Conservation (phyloP, 2,888 invertebrate species). For the Acheta domesticus region DNA sequence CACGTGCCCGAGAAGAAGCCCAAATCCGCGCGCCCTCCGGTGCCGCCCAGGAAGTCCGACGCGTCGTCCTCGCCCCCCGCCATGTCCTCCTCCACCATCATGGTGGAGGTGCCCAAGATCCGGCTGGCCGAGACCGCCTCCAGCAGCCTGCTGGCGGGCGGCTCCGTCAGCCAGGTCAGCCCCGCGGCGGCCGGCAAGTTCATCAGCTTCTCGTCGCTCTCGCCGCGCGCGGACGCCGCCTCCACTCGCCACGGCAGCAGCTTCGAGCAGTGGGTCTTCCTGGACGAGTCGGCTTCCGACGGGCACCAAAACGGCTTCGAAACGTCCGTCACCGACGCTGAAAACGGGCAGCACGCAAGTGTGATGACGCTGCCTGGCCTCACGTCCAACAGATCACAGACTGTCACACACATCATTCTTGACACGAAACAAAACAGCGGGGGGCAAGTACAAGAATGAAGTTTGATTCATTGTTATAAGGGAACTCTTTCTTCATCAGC, state of each 20-base stretch:
- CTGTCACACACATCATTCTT: constrained; percentile 45
- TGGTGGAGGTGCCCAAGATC: constrained; percentile 27
- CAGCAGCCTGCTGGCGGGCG: not conserved
- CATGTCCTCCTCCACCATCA: constrained; percentile 23
- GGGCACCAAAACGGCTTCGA: constrained; percentile 39
- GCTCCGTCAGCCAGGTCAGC: not conserved
- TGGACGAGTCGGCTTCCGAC: constrained; percentile 41
- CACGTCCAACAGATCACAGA: constrained; percentile 43
- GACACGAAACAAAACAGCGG: constrained; percentile 33
- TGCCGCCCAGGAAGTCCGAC: constrained; percentile 51
- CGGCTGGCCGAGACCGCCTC: constrained; percentile 2
- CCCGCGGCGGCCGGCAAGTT: constrained; percentile 28
- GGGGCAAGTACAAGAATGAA: not conserved
- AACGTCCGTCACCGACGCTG: constrained; percentile 34
- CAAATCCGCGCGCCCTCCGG: constrained; percentile 48
- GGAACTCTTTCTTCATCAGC: no score
- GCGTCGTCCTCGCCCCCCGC: constrained; percentile 38
- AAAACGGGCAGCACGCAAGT: constrained; percentile 37
- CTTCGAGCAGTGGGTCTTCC: constrained; percentile 48
- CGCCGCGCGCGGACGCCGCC: constrained; percentile 37
- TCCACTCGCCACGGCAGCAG: constrained; percentile 40
- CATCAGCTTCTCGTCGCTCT: constrained; percentile 33
- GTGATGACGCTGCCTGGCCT: constrained; percentile 38
- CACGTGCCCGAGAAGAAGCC: constrained; percentile 40
- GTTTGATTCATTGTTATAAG: no score